Base-by-base conservation (phyloP, 1,140 invertebrate species). In the Nephila pilipes region DNA sequence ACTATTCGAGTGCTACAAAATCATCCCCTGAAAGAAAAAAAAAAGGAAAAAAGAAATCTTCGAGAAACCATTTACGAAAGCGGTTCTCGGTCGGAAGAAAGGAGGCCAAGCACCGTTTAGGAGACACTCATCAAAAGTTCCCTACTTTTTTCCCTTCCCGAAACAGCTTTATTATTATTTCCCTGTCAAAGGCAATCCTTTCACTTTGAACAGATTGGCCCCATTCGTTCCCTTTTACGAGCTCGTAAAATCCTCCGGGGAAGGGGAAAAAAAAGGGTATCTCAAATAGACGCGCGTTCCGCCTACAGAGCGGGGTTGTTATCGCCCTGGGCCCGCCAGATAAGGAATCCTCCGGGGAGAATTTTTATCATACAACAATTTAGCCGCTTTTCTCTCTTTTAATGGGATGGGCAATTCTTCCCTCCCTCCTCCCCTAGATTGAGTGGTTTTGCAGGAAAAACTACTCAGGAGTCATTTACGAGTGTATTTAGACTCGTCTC, bases 181-280 rank as follows among this genome's bases (percentile, higher is more conserved):
- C 16, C 18, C 25, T 32, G 69, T 36, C 69, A 75, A 29, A 18
- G 32, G 25, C 69, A 36, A 75, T 75, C 69, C 69, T 75, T 75
- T 36, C 69, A 75, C 25, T 75, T 75, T 36, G 69, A 75, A 75
- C 69, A 75, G 69, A 75, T 75, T 75, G 69, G 69, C 69, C 46
- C 29, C 69, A 75, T 75, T 75, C 29, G 32, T 32, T 75, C 69
- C 69, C 29, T 75, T 75, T 75, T 75, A 75, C 29, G 69, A 32
- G 29, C 25, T 75, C 69, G 69, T 75, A 75, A 75, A 75, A 14
- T 36, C 32, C 69, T 36, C 29, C 29, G 69, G 69, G 65, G 18
- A 36, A 46, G 46, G 46, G 46, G 12, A 75, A 69, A 75, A 75
- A 69, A 75, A 36, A 75, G 32, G 29, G 18, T 29, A 29, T 75